phyloP scores from a whole-genome alignment of 2,888 invertebrate genomes.

The Eupsilia transversa region DNA sequence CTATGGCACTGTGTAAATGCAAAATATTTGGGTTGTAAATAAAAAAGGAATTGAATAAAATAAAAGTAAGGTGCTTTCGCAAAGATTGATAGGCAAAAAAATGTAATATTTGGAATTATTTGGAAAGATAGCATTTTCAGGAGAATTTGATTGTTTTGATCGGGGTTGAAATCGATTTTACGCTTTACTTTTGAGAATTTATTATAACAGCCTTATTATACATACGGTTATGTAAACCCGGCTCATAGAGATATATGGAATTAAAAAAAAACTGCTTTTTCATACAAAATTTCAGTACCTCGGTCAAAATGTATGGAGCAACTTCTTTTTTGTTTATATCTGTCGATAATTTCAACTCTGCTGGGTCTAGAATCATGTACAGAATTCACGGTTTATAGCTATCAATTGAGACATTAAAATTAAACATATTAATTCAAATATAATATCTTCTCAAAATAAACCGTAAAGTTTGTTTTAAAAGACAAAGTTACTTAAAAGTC shows the following conservation, averaged over 20 bases:
- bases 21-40: constrained; percentile 23
- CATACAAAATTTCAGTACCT: too few species aligned
- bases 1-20: constrained; percentile 1
- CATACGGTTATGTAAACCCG: too few species aligned
- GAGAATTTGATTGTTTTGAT: background rate
- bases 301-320: too few species aligned
- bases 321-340: too few species aligned
- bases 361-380: too few species aligned
- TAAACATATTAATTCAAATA: too few species aligned
- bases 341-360: too few species aligned
- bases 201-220: too few species aligned
- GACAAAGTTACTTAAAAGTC: constrained; percentile 11
- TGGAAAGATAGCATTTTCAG: background rate
- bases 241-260: too few species aligned
- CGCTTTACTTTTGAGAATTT: background rate
- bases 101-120: constrained; percentile 24
- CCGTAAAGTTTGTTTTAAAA: constrained; percentile 1
- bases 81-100: constrained; percentile 50
- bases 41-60: constrained; percentile 52
- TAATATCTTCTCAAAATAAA: background rate
- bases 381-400: too few species aligned
- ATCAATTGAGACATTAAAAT: too few species aligned
- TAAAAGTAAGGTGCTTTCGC: constrained; percentile 46
- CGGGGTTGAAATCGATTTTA: background rate
- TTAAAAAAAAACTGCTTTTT: too few species aligned